Conservation (phyloP, 2,797 vertebrate genomes). For the Pelochelys cantorii region DNA sequence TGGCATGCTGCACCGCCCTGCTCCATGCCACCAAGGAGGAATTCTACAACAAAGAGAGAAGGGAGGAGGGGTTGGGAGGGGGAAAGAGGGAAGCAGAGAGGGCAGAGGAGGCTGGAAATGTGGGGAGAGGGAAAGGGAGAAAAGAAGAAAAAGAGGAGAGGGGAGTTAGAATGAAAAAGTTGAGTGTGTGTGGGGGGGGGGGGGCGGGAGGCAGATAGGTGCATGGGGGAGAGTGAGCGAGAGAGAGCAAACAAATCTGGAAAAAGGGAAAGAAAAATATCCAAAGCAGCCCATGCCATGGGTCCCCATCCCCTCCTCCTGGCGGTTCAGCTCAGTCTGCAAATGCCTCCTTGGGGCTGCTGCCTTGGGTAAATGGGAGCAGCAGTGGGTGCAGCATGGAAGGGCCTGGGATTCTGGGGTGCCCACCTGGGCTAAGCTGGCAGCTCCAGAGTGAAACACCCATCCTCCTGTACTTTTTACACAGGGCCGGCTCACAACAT, state of each 20-base stretch:
- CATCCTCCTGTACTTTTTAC: no score
- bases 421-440: not conserved
- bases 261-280: not conserved
- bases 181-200: not conserved
- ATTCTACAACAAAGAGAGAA: constrained; percentile 65
- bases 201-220: not conserved
- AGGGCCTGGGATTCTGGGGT: not conserved
- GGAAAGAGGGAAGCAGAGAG: not conserved
- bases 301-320: not conserved
- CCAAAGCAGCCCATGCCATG: not conserved
- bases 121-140: not conserved
- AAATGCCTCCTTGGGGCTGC: not conserved
- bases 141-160: not conserved
- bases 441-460: not conserved
- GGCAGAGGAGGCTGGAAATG: not conserved
- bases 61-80: not conserved
- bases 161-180: not conserved
- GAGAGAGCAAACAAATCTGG: not conserved
- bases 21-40: constrained; percentile 57
- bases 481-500: no score
- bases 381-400: not conserved
- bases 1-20: constrained; percentile 51
- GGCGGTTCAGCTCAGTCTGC: not conserved
- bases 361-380: not conserved
- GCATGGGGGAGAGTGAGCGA: not conserved